These are phyloP conservation scores for Formica aserva DNA, from an alignment of 2,888 invertebrate genomes.

Conservation along the genomic window DNA sequence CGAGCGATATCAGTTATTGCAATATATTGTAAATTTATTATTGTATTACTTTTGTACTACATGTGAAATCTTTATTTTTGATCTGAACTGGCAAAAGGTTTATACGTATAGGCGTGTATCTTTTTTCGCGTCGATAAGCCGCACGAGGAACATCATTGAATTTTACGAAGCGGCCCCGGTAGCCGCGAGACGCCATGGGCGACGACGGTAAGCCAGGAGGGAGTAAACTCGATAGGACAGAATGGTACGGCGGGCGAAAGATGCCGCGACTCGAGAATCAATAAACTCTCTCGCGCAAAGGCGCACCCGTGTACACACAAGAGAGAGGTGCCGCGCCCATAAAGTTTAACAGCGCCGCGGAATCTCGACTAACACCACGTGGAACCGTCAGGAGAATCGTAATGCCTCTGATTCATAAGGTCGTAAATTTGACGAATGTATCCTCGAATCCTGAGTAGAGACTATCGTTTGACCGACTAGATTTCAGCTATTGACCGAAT, in stretches of 20 bases:
- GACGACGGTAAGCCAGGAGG: conserved; percentile 74
- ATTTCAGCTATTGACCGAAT: conserved; percentile 20
- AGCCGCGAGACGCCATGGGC: conserved; percentile 64
- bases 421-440: conserved; percentile 81
- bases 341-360: conserved; percentile 84
- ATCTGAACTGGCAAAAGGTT: neutral
- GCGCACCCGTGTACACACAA: conserved; percentile 77
- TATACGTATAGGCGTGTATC: conserved; percentile 51
- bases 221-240: conserved; percentile 78
- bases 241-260: conserved; percentile 77
- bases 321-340: conserved; percentile 82
- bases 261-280: conserved; percentile 84
- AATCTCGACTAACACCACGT: conserved; percentile 76
- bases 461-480: conserved; percentile 26
- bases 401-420: conserved; percentile 72
- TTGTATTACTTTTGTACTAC: neutral
- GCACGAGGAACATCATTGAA: conserved; percentile 69
- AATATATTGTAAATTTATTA: neutral
- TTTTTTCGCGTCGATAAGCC: conserved; percentile 47
- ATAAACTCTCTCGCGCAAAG: conserved; percentile 81
- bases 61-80: neutral
- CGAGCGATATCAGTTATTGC: neutral
- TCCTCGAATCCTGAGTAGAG: conserved; percentile 73
- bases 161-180: conserved; percentile 70
- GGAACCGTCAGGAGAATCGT: conserved; percentile 61